Evolutionary conservation across 2,113 vertebrate species (phyloP).

Genomic region (Pseudonaja textilis): DNA sequence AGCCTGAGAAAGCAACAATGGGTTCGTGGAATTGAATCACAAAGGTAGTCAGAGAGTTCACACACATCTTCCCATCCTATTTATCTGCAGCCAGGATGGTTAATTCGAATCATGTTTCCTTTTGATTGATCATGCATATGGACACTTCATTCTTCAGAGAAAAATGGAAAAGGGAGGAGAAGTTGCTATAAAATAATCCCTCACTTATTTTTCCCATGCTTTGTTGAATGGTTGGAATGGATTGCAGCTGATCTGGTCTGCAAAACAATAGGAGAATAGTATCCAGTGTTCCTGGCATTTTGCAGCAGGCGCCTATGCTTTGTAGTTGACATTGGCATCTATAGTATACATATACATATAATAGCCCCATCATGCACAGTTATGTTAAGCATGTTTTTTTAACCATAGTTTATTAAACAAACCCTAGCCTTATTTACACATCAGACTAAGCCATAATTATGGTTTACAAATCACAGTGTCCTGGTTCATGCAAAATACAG

Average conservation of each 20-base stretch:
- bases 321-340: not conserved
- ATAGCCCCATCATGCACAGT: not conserved
- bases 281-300: not conserved
- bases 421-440: not conserved
- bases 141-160: not conserved
- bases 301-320: not conserved
- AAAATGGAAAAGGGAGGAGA: not conserved
- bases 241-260: not conserved
- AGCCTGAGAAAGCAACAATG: not conserved
- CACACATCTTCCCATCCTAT: not conserved
- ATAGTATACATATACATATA: not conserved
- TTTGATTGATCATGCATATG: not conserved
- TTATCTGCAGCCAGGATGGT: not conserved
- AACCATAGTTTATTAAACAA: not conserved
- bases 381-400: not conserved
- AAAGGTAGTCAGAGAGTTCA: not conserved
- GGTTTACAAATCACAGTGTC: not conserved
- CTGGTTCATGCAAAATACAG: not conserved
- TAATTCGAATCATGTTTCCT: not conserved
- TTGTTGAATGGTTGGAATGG: not conserved
- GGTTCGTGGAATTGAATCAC: not conserved
- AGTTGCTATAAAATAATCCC: not conserved
- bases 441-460: not conserved
- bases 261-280: not conserved
- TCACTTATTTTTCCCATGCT: not conserved